Base-by-base conservation (phyloP, 2,888 invertebrate genomes). In the Alcis repandata region DNA sequence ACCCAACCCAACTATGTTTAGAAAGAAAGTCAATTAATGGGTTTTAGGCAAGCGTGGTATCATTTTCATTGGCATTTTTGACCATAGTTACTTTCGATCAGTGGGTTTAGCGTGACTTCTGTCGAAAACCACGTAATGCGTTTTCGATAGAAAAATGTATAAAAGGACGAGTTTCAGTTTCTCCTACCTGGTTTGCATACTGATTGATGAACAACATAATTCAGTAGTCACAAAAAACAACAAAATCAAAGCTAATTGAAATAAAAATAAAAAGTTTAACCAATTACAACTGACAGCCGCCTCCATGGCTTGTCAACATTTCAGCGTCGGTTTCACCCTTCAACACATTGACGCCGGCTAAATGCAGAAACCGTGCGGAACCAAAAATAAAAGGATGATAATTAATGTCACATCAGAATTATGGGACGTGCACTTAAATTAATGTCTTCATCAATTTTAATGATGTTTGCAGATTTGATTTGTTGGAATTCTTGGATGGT, bases 301-400 rank as follows among this genome's bases (percentile, higher is more conserved):
- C 46, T 41, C 48, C 51, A 57, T 10, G n/a, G 32, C 58, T 22
- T 32, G 63, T 63, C 63, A 53, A 32, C 33, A 51, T 32, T 17
- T 52, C 46, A n/a, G n/a, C 36, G 33, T 59, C 58, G 6, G 17
- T 22, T 41, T 52, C 52, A 38, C 8, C 43, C n/a, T 27, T 54
- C 43, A 54, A 43, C 43, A 54, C 54, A 43, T 53, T 53, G 53
- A 40, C 22, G 19, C 43, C 15, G 43, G 54, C 17, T 43, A 19
- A 43, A 54, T 54, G 43, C 27, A 10, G 0, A 43, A 43, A 13
- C 19, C 32, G 43, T 54, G 43, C 54, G 7, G 13, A 19, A 15
- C 17, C 43, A 32, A 32, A 43, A 43, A 6, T 13, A 11, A 43
- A 43, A 27, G 43, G 19, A 43, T 13, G 4, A 41, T 11, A 49